Evolutionary conservation across 37 sponge, comb jelly and placozoan species (phyloP), one percentile per base, ranked within the genome.

Genomic region (Hormiphora californensis): DNA sequence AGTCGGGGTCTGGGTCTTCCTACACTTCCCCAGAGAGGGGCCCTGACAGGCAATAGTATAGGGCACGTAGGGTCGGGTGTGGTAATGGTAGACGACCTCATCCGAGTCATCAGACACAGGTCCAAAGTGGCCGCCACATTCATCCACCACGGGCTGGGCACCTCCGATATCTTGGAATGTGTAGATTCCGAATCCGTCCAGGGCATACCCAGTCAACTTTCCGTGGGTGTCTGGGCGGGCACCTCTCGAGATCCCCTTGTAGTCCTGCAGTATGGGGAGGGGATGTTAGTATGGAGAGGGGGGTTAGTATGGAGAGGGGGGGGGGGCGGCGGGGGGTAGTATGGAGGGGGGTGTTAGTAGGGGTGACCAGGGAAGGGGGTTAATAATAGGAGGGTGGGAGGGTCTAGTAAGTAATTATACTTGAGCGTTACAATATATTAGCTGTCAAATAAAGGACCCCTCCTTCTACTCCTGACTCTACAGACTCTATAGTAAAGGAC

Each of bases 21-120:
- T 28, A 33, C 67, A 65, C 37, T 32, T 65, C 37, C 67, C 67
- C 9, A 65, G 67, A 5, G 67, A 35, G 9, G 67, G 67, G 32
- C 67, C 67, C 36, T 65, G 67, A 65, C 67, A 65, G 37, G 67
- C 67, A 5, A 65, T 35, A 32, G 67, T 65, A 39, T 65, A 65
- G 67, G 67, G 67, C 31, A 65, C 67, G 67, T 65, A 65, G 37
- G 67, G 33, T 2, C 67, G 67, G 67, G 67, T 7, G 67, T 65
- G 67, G 67, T 65, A 65, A 19, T 65, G 67, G 28, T 65, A 65
- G 5, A 65, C 67, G 5, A 65, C 67, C 67, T 65, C 67, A 1
- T 33, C 67, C 9, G 67, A 33, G 67, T 65, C 67, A 15, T 57
- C 61, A 57, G 30, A 28, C 9, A 65, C 37, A 21, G 67, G 37